Evolutionary conservation across 2,113 vertebrate species (phyloP).

Genomic region (Xerus inauris): DNA sequence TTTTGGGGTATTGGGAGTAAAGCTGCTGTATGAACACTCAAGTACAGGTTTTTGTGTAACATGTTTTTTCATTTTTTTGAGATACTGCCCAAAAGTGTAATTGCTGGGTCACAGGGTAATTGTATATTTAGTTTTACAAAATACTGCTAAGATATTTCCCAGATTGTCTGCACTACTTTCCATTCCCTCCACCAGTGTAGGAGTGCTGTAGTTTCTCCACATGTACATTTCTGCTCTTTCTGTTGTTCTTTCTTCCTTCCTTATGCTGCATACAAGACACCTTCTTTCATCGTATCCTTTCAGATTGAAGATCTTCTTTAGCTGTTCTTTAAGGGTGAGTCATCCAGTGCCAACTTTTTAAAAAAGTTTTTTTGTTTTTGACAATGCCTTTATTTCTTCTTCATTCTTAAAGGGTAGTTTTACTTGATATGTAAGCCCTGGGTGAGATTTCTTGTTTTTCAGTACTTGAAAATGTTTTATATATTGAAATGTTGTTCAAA

Average conservation of each 20-base stretch:
- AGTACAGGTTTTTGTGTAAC: neutral
- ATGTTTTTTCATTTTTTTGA: conserved; percentile 33
- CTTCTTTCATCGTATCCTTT: conserved; percentile 34
- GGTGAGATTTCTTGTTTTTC: conserved; percentile 38
- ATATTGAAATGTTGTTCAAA: conserved; percentile 60
- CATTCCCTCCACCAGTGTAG: neutral
- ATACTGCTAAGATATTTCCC: conserved; percentile 1
- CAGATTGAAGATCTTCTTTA: conserved; percentile 24
- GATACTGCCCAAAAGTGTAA: neutral
- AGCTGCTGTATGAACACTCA: neutral
- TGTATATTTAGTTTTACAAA: conserved; percentile 36
- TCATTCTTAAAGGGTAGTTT: conserved; percentile 41
- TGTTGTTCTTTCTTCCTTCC: neutral
- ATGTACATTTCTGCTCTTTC: neutral
- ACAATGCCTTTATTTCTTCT: conserved; percentile 4
- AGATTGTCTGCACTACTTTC: neutral
- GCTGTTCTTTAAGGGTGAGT: conserved; percentile 13
- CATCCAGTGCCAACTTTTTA: neutral
- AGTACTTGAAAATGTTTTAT: conserved; percentile 44
- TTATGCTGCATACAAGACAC: neutral
- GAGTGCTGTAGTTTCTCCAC: neutral
- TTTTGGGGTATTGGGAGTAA: neutral
- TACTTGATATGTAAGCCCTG: neutral
- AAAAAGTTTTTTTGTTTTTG: conserved; percentile 29
- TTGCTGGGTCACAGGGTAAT: neutral